Percentiles rank a stretch among this genome's conserved stretches.
Evolutionary conservation across 1,140 invertebrate genomes (phyloP).

Genomic region (Apis florea): DNA sequence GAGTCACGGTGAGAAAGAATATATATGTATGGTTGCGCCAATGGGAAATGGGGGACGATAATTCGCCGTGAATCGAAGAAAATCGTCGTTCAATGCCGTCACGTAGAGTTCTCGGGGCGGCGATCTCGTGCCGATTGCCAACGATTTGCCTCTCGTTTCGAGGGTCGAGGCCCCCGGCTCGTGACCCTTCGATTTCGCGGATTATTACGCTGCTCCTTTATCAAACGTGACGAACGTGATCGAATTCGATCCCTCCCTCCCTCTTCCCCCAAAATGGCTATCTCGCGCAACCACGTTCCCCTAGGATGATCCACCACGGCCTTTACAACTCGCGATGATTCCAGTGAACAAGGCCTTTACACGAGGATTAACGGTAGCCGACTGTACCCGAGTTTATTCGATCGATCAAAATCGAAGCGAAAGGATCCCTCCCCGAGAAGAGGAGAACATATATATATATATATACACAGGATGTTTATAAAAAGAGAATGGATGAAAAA

Average conservation of each 20-base stretch:
- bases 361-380: too few species aligned
- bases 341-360: too few species aligned
- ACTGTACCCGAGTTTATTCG: too few species aligned
- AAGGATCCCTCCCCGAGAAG: too few species aligned
- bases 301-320: too few species aligned
- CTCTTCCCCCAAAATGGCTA: too few species aligned
- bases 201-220: slow-evolving; percentile 47
- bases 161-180: slow-evolving; percentile 44
- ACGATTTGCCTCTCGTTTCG: slow-evolving; percentile 59
- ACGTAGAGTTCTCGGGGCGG: slow-evolving; percentile 59
- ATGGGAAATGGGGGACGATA: slow-evolving; percentile 53
- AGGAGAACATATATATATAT: too few species aligned
- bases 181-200: slow-evolving; percentile 56
- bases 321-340: too few species aligned
- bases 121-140: slow-evolving; percentile 47
- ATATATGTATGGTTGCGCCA: slow-evolving; percentile 30
- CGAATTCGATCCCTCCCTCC: background rate
- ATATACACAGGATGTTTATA: too few species aligned
- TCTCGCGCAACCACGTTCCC: background rate
- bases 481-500: too few species aligned
- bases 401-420: too few species aligned
- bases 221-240: slow-evolving; percentile 23
- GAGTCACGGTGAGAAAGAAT: slow-evolving; percentile 24
- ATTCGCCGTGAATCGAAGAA: slow-evolving; percentile 56
- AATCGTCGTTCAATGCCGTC: slow-evolving; percentile 66